A percentile compares a stretch with the other conserved stretches of the same genome.
These are phyloP conservation scores for Lethocerus indicus DNA, from an alignment of 1,140 invertebrate genomes.

Conservation along the genomic window DNA sequence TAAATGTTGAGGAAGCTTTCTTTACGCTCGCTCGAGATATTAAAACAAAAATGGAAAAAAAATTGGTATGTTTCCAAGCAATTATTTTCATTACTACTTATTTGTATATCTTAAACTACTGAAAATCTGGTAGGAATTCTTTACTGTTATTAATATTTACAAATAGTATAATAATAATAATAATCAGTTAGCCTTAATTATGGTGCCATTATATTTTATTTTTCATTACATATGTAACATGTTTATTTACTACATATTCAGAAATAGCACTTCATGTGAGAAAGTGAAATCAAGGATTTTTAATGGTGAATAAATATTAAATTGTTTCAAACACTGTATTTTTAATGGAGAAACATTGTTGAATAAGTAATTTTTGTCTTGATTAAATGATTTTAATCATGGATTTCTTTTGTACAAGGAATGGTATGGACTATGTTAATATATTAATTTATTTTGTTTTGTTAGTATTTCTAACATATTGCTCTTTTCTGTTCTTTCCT, in stretches of 20 bases:
- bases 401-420: neutral
- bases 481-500: neutral
- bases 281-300: too few species aligned
- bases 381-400: neutral
- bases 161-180: too few species aligned
- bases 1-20: conserved; percentile 83
- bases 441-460: neutral
- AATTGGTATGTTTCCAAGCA: conserved; percentile 51
- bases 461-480: neutral
- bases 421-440: neutral
- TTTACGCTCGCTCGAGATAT: conserved; percentile 85
- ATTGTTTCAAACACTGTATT: too few species aligned
- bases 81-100: conserved; percentile 14
- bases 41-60: conserved; percentile 89
- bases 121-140: neutral
- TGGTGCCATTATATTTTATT: too few species aligned
- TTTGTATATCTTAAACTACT: neutral
- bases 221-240: too few species aligned
- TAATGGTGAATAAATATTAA: too few species aligned
- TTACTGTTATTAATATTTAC: neutral
- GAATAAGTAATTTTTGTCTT: neutral
- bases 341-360: neutral
- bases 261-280: too few species aligned
- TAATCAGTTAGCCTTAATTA: too few species aligned
- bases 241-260: too few species aligned